phyloP scores from a whole-genome alignment of 2,797 vertebrate genomes.

The Atherinosoma microstoma region DNA sequence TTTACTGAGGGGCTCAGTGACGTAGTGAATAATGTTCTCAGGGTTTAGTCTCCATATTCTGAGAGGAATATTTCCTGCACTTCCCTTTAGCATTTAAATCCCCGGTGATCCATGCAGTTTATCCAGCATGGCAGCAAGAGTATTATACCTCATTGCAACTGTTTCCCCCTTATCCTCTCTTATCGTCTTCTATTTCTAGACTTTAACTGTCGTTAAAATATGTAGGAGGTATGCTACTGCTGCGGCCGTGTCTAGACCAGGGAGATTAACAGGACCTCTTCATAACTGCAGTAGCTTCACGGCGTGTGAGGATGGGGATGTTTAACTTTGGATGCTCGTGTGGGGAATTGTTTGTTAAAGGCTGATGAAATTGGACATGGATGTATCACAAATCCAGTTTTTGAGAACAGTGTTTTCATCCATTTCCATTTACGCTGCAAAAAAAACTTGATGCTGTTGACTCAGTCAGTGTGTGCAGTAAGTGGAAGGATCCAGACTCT shows the following conservation, averaged over 20 bases:
- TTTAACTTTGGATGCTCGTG: background rate
- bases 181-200: slow-evolving; percentile 17
- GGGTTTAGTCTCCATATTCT: background rate
- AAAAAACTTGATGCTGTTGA: too few species aligned
- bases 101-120: slow-evolving; percentile 1
- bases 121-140: background rate
- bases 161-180: slow-evolving; percentile 19
- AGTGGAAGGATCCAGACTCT: background rate
- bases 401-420: too few species aligned
- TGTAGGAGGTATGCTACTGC: background rate
- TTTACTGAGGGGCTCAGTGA: background rate
- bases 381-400: background rate
- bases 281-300: background rate
- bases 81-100: slow-evolving; percentile 17
- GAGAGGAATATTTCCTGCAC: slow-evolving; percentile 11
- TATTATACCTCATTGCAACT: slow-evolving; percentile 10
- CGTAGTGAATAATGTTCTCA: background rate
- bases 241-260: slow-evolving; percentile 8
- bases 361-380: background rate
- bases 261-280: slow-evolving; percentile 12
- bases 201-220: slow-evolving; percentile 18
- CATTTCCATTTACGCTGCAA: background rate
- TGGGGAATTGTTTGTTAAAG: slow-evolving; percentile 3
- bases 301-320: background rate
- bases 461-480: background rate